phyloP scores from a whole-genome alignment of 2,888 invertebrate species.

The Coelogynopora nodosa region DNA sequence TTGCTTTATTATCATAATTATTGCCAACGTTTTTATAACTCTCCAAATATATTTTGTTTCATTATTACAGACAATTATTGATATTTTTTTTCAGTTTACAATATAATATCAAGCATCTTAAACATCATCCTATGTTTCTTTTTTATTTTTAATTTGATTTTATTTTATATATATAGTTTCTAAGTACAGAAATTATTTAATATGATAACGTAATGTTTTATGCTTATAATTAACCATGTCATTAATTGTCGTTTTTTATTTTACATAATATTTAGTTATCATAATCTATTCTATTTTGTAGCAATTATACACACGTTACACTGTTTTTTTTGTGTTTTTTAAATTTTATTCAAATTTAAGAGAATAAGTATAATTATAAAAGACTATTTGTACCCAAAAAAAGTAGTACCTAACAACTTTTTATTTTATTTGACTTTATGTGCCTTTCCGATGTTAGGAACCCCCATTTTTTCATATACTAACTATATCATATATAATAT shows the following conservation, averaged over 20 bases:
- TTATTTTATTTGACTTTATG: background rate
- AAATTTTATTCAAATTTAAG: background rate
- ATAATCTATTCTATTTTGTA: no score
- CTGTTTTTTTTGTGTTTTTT: background rate
- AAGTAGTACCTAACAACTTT: background rate
- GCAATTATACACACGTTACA: no score
- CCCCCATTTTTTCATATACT: background rate
- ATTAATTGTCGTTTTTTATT: no score
- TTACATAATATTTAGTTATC: no score
- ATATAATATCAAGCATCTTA: background rate
- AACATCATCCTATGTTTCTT: no score
- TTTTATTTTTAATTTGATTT: no score
- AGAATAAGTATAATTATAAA: background rate
- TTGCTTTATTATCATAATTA: background rate
- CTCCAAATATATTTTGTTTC: background rate
- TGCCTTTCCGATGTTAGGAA: background rate
- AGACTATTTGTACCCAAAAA: background rate
- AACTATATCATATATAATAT: background rate
- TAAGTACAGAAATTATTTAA: no score
- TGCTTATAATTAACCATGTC: background rate
- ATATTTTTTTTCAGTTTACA: background rate
- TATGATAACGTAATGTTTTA: background rate
- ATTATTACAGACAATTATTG: background rate
- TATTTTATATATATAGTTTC: no score
- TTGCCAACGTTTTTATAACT: background rate